Conservation (phyloP, 1,140 invertebrate genomes). For the Drosophila kepulauana region DNA sequence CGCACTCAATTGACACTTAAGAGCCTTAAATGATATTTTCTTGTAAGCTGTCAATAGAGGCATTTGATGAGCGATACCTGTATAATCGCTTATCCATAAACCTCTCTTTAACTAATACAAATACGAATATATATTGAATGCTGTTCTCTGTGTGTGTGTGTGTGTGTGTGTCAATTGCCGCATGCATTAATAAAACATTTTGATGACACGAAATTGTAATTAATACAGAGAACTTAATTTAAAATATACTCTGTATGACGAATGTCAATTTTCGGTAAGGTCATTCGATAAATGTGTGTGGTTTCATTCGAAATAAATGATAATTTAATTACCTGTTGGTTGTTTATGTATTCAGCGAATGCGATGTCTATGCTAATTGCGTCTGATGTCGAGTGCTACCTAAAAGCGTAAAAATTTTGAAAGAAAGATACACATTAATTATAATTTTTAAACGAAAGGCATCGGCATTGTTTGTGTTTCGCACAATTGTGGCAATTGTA, state of each 20-base stretch:
- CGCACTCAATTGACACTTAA: constrained; percentile 22
- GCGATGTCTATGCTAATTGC: constrained; percentile 41
- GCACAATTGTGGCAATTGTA: too few relatives aligned
- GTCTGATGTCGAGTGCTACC: constrained; percentile 31
- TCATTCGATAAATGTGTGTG: constrained; percentile 9
- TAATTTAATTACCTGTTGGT: constrained; percentile 70
- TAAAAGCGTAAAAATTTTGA: constrained; percentile 44
- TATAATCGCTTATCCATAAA: constrained; percentile 1
- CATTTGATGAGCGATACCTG: constrained; percentile 10
- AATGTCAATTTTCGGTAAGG: constrained; percentile 18
- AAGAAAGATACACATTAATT: constrained; percentile 15
- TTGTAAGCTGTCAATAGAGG: constrained; percentile 55
- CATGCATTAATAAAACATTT: constrained; percentile 34
- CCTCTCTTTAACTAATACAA: constrained; percentile 18
- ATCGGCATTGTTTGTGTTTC: not conserved
- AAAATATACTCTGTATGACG: constrained; percentile 15
- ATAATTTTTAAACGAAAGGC: not conserved
- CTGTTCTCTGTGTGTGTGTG: not conserved
- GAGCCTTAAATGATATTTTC: constrained; percentile 64
- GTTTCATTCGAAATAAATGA: constrained; percentile 37
- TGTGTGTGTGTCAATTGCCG: not conserved
- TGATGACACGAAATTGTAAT: constrained; percentile 38
- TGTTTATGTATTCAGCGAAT: constrained; percentile 34
- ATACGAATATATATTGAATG: not conserved
- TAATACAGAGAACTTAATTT: constrained; percentile 32